Base-by-base conservation (phyloP, 2,797 vertebrate genomes). In the Melanotaenia nigrans region DNA sequence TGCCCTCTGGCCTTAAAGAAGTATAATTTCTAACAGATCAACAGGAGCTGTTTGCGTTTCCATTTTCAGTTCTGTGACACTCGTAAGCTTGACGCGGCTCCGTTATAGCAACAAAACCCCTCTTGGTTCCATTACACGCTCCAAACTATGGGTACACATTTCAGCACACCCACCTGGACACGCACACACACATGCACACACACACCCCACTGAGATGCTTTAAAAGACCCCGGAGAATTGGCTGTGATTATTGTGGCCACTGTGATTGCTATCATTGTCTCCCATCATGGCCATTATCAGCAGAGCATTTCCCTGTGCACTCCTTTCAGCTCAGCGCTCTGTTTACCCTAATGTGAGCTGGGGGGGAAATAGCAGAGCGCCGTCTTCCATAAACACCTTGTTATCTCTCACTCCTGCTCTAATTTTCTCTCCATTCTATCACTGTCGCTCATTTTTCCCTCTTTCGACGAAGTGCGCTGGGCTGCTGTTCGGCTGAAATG, bases 381-480 rank as follows among this genome's bases (percentile, higher is more conserved):
- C 77, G 55, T 82, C 89, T 82, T 91, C 85, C 83, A 90, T 91
- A 91, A 93, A 92, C 89, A 92, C 89, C 90, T 92, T 89, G 90
- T 93, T 93, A 93, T 92, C 89, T 85, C 85, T 83, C 87, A 73
- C 80, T 90, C 81, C 79, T 85, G 88, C 79, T 88, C 86, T 89
- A 89, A 90, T 92, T 90, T 91, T 91, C 85, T 77, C 82, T 61
- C 81, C 75, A 79, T 91, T 90, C 81, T 85, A 75, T 88, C 85
- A 63, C 77, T 84, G 83, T 65, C 4, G 18, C 81, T 87, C 76
- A 65, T 83, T 85, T 76, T 16, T 57, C 71, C 69, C 1, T 67
- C 64, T 71, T 72, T 81, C 32, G 2, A 72, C 68, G 75, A 73
- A 53, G 60, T 55, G 38, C 10, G 64, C 16, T 45, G 24, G 64